Conservation (phyloP, 2,888 invertebrate species). For the Nomada fabriciana region DNA sequence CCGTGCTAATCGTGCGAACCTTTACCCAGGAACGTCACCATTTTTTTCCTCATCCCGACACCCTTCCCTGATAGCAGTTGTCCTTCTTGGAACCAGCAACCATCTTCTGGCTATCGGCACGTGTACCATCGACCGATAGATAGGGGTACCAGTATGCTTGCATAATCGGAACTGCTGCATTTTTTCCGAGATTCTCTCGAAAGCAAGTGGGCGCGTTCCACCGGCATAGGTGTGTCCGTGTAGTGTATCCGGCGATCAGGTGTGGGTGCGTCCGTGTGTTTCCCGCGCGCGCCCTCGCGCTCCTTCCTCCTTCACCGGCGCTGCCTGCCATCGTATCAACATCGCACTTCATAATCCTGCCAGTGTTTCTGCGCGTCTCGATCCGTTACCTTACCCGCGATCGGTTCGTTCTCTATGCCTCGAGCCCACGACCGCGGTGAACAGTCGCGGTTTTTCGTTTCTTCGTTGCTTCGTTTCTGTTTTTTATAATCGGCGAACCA, state of each 20-base stretch:
- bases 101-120: background rate
- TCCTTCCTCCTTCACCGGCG: conserved; percentile 71
- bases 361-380: conserved; percentile 80
- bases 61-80: background rate
- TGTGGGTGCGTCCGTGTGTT: conserved; percentile 66
- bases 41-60: background rate
- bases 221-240: conserved; percentile 13
- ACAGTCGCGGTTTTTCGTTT: background rate
- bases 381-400: conserved; percentile 74
- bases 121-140: conserved; percentile 30
- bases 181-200: conserved; percentile 41
- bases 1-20: background rate
- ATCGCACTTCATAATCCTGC: conserved; percentile 81
- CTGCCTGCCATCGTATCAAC: conserved; percentile 79
- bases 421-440: background rate
- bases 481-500: background rate
- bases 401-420: conserved; percentile 53
- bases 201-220: conserved; percentile 43
- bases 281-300: conserved; percentile 68
- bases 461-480: background rate
- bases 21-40: too few species aligned
- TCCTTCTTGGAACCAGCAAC: background rate
- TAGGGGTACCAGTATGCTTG: conserved; percentile 52
- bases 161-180: conserved; percentile 19
- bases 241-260: conserved; percentile 38